Conservation (phyloP, 2,797 vertebrate species). For the Petrocephalus sullivani region DNA sequence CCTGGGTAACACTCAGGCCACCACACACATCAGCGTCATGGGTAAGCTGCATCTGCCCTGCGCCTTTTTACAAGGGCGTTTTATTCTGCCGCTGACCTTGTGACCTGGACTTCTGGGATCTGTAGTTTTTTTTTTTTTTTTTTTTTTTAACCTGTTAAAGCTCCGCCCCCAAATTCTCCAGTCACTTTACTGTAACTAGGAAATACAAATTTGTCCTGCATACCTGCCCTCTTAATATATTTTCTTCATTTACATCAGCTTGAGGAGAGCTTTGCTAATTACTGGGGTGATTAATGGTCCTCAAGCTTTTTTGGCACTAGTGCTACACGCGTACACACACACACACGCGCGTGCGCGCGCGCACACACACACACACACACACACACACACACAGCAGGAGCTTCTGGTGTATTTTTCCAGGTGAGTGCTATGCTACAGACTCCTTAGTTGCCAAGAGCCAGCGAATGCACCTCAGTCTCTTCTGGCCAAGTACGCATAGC, state of each 20-base stretch:
- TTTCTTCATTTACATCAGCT: background rate
- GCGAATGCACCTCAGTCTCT: background rate
- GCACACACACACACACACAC: background rate
- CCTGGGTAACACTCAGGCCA: conserved; percentile 85
- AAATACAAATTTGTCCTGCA: background rate
- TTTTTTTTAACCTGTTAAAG: background rate
- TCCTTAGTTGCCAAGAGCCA: background rate
- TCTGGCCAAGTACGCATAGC: background rate
- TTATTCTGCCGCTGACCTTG: background rate
- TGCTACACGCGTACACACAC: too few relatives aligned
- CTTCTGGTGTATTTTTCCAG: background rate
- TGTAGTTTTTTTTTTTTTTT: background rate
- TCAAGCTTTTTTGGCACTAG: background rate
- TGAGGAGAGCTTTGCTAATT: background rate
- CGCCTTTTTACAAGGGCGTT: background rate
- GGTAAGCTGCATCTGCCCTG: conserved; percentile 61
- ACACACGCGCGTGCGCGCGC: background rate
- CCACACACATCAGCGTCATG: conserved; percentile 81
- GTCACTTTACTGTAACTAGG: background rate
- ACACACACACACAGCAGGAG: background rate
- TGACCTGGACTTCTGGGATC: background rate
- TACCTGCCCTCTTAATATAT: background rate
- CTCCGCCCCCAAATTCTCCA: background rate
- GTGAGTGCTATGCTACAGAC: background rate
- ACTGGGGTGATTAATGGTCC: background rate